These are phyloP conservation scores for Heloderma charlesbogerti DNA, from an alignment of 2,113 vertebrate species.

Conservation along the genomic window DNA sequence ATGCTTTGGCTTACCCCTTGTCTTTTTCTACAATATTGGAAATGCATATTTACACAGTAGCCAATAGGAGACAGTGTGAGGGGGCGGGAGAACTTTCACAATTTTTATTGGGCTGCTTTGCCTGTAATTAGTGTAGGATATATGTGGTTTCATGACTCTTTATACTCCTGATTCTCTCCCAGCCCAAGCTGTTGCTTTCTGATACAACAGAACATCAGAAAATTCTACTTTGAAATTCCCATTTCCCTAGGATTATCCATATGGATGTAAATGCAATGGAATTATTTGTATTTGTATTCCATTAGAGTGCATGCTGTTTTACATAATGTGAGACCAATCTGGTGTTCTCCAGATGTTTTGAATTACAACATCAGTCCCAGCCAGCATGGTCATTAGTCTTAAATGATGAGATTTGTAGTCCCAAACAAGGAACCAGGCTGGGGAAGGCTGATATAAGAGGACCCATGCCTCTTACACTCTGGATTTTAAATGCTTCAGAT, in stretches of 20 bases:
- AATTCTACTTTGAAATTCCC: fast-evolving
- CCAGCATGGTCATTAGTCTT: too few relatives aligned
- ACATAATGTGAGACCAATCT: too few relatives aligned
- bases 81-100: not conserved
- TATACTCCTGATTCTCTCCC: not conserved
- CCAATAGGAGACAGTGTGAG: not conserved
- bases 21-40: not conserved
- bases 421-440: too few relatives aligned
- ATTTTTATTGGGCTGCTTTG: not conserved
- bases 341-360: too few relatives aligned
- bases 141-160: not conserved
- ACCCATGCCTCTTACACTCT: too few relatives aligned
- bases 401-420: too few relatives aligned
- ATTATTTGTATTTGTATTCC: not conserved
- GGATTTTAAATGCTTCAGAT: not conserved
- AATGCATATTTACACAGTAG: not conserved
- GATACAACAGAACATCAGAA: not conserved
- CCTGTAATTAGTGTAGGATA: not conserved
- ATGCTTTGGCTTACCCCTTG: not conserved
- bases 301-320: too few relatives aligned
- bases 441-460: too few relatives aligned
- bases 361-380: too few relatives aligned
- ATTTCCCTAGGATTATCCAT: slow-evolving; percentile 27
- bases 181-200: not conserved
- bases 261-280: not conserved